phyloP scores from a whole-genome alignment of 2,113 vertebrate species.

The Smithornis capensis region DNA sequence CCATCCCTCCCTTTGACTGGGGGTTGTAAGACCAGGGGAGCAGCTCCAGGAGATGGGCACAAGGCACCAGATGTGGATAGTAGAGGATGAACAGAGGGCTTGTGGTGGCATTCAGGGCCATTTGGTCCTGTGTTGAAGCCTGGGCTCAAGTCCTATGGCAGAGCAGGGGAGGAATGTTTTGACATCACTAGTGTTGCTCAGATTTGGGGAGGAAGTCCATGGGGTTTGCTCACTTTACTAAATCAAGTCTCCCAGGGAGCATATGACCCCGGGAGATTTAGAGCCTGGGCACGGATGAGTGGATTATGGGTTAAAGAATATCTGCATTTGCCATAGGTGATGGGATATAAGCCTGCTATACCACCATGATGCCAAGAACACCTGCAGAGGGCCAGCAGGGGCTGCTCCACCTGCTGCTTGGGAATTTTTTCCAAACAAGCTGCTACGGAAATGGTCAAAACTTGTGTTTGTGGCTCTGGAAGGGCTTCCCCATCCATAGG shows the following conservation, averaged over 20 bases:
- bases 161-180: neutral
- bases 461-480: neutral
- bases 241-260: neutral
- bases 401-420: neutral
- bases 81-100: neutral
- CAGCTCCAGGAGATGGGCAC: neutral
- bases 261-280: neutral
- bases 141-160: accelerated
- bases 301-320: neutral
- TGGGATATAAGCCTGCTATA: neutral
- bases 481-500: neutral
- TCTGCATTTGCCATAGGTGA: neutral
- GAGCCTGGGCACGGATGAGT: neutral
- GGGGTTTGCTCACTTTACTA: neutral
- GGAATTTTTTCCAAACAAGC: no score
- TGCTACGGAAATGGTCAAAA: neutral
- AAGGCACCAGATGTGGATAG: neutral
- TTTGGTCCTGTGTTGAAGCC: neutral
- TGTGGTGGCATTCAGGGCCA: accelerated
- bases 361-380: neutral
- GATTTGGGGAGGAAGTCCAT: accelerated
- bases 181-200: neutral
- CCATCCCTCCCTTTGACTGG: constrained; percentile 9
- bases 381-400: neutral
- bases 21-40: neutral